Percentiles rank a stretch among this genome's conserved stretches.
These are phyloP conservation scores for Oncorhynchus nerka DNA, from an alignment of 2,113 vertebrate species.

Conservation along the genomic window DNA sequence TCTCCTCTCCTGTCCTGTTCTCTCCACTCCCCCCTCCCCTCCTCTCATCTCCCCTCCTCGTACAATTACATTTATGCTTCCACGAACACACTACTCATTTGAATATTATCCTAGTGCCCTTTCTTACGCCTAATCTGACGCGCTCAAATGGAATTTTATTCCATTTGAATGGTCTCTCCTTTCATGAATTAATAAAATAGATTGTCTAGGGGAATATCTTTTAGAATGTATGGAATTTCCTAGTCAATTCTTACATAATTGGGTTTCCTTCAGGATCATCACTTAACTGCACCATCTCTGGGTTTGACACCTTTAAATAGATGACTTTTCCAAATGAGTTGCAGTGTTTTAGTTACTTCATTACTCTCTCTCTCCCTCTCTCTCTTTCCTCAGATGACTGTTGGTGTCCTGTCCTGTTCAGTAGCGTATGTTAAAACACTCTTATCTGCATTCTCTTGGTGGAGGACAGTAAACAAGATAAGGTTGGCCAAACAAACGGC, in stretches of 20 bases:
- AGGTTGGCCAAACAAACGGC: constrained; percentile 25
- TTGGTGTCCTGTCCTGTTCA: neutral
- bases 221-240: neutral
- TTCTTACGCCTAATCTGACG: constrained; percentile 10
- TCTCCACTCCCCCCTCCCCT: neutral
- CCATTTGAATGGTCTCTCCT: constrained; percentile 4
- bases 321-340: constrained; percentile 4
- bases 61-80: constrained; percentile 35
- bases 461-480: constrained; percentile 54
- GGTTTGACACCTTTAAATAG: constrained; percentile 7
- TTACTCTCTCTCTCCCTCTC: neutral
- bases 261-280: constrained; percentile 4
- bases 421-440: constrained; percentile 19
- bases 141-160: constrained; percentile 29
- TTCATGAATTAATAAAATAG: constrained; percentile 15
- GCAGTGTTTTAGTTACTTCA: neutral
- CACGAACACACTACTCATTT: constrained; percentile 27
- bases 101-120: constrained; percentile 17
- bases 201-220: neutral
- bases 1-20: neutral
- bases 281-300: constrained; percentile 9
- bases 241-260: neutral
- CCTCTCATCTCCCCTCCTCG: neutral
- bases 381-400: neutral
- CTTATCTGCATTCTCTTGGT: constrained; percentile 43